Percentiles rank a stretch among this genome's conserved stretches.
Evolutionary conservation across 1,140 invertebrate genomes (phyloP).

Genomic region (Wasmannia auropunctata): DNA sequence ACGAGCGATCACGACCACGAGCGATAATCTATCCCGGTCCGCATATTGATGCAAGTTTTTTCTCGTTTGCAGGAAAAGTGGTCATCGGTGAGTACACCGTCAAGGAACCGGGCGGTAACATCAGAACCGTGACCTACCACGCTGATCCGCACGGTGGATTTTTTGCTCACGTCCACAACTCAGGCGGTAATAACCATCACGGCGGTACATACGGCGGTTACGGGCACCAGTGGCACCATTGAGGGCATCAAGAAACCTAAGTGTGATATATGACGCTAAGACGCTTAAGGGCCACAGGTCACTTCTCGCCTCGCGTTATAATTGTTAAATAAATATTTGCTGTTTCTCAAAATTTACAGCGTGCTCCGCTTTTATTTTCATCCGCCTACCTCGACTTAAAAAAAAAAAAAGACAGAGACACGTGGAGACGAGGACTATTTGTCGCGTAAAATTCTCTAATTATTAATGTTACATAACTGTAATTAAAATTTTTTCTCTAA

Average conservation of each 20-base stretch:
- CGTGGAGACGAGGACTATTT: no score
- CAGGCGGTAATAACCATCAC: conserved; percentile 85
- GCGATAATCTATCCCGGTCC: not conserved
- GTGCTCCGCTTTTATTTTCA: not conserved
- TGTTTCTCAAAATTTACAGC: not conserved
- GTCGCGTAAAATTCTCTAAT: not conserved
- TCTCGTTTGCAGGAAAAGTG: conserved; percentile 74
- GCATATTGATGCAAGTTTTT: not conserved
- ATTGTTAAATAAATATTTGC: conserved; percentile 56
- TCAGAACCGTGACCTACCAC: conserved; percentile 91
- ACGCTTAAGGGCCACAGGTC: not conserved
- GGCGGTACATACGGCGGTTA: conserved; percentile 80
- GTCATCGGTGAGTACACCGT: conserved; percentile 90
- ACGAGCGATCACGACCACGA: no score
- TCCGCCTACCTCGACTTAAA: not conserved
- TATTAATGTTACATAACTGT: not conserved
- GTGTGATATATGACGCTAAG: not conserved
- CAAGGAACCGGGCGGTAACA: conserved; percentile 92
- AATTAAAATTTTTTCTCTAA: not conserved
- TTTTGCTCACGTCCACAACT: conserved; percentile 90
- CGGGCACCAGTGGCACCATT: conserved; percentile 57
- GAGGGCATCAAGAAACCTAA: not conserved
- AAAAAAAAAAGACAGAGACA: not conserved
- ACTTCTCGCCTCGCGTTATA: not conserved
- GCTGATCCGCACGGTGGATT: conserved; percentile 93